These are phyloP conservation scores for Ooceraea biroi DNA, from an alignment of 1,140 invertebrate genomes.

Conservation along the genomic window DNA sequence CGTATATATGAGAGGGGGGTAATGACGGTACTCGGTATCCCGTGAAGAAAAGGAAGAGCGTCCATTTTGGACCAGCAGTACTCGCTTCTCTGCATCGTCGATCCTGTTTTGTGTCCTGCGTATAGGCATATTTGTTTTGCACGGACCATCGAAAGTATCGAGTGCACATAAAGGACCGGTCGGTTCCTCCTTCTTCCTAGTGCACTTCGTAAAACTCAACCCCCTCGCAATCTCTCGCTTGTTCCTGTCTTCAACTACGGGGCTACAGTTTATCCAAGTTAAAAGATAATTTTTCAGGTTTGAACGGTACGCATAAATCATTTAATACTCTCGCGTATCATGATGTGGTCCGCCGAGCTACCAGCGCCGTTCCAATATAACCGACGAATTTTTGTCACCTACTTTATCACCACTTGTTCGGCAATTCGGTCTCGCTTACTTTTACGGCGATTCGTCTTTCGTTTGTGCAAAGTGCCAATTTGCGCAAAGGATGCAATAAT, in stretches of 20 bases:
- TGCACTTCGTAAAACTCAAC: constrained; percentile 33
- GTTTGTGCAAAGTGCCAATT: too few relatives aligned
- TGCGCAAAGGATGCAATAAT: too few relatives aligned
- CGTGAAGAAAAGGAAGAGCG: constrained; percentile 75
- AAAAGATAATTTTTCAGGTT: constrained; percentile 48
- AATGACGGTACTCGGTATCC: constrained; percentile 77
- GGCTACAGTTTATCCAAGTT: too few relatives aligned
- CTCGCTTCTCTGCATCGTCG: constrained; percentile 68
- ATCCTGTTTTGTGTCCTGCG: constrained; percentile 75
- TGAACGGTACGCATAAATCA: constrained; percentile 13
- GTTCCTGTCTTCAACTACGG: constrained; percentile 3
- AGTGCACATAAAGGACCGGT: constrained; percentile 76
- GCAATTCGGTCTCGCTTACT: not conserved
- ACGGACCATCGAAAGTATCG: constrained; percentile 79
- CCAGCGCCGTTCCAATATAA: too few relatives aligned
- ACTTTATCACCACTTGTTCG: constrained; percentile 17
- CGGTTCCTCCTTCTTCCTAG: constrained; percentile 24
- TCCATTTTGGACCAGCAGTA: constrained; percentile 68
- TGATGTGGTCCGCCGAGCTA: not conserved
- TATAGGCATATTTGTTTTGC: constrained; percentile 79
- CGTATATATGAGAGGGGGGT: constrained; percentile 69
- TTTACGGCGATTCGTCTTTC: too few relatives aligned
- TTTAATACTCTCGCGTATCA: not conserved
- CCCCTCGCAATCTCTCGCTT: constrained; percentile 49
- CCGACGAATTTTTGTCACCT: too few relatives aligned